A percentile compares a stretch with the other conserved stretches of the same genome.
Conservation (phyloP, 2,888 invertebrate species). For the Cephus sareptanus region DNA sequence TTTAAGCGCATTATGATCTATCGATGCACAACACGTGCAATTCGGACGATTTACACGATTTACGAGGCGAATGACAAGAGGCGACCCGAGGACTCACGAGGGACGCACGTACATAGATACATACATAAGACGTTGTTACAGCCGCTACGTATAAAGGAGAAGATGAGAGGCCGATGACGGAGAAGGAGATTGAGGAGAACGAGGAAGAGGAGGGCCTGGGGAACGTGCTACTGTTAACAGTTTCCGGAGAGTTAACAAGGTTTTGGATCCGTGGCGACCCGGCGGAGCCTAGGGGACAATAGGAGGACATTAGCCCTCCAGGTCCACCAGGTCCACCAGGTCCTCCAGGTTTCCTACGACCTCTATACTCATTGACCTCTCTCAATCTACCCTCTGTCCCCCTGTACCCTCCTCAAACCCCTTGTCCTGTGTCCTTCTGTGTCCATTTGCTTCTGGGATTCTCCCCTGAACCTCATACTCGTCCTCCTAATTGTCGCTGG, state of each 20-base stretch:
- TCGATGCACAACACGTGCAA: neutral
- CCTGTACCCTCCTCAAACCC: too few species aligned
- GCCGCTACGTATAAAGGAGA: neutral
- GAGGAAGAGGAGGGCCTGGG: constrained; percentile 32
- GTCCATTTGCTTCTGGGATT: neutral
- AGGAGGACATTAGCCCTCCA: constrained; percentile 52
- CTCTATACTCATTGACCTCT: neutral
- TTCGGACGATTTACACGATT: neutral
- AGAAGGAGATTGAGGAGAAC: constrained; percentile 13
- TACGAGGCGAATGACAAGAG: too few species aligned
- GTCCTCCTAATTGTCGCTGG: constrained; percentile 39
- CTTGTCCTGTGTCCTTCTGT: neutral
- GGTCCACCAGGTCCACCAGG: constrained; percentile 19
- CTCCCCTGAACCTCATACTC: neutral
- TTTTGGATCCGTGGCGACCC: constrained; percentile 51
- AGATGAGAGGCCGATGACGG: neutral
- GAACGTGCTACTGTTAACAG: constrained; percentile 59
- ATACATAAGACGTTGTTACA: neutral
- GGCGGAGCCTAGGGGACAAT: constrained; percentile 51
- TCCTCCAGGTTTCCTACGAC: constrained; percentile 14
- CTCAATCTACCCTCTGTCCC: neutral
- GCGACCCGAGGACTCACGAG: neutral
- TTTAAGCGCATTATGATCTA: neutral
- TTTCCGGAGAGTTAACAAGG: constrained; percentile 63
- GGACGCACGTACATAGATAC: neutral